phyloP scores from a whole-genome alignment of 2,797 vertebrate genomes.

The Protonibea diacanthus region DNA sequence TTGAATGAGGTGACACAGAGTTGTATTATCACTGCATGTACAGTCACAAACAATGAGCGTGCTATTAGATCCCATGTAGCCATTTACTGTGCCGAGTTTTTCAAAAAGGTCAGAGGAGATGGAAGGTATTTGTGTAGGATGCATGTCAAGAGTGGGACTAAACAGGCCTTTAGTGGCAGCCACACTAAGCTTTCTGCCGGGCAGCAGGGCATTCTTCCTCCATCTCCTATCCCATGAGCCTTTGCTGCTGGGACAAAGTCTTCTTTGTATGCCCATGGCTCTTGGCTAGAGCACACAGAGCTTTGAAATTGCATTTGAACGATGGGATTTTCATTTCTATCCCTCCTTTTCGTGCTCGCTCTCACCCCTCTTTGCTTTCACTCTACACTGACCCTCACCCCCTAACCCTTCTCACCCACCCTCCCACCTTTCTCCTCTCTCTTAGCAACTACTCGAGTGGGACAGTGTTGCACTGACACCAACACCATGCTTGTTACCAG shows the following conservation, averaged over 20 bases:
- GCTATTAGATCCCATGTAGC: constrained; percentile 48
- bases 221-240: constrained; percentile 89
- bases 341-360: constrained; percentile 78
- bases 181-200: constrained; percentile 78
- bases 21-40: constrained; percentile 25
- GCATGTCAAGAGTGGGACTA: constrained; percentile 78
- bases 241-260: constrained; percentile 89
- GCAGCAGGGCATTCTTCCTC: constrained; percentile 82
- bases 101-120: constrained; percentile 59
- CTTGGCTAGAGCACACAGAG: constrained; percentile 87
- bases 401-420: constrained; percentile 36
- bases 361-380: constrained; percentile 80
- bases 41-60: constrained; percentile 32
- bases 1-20: constrained; percentile 12
- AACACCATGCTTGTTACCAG: constrained; percentile 57
- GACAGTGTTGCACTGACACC: constrained; percentile 60
- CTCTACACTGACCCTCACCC: constrained; percentile 46
- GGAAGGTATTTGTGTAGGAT: constrained; percentile 78
- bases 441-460: constrained; percentile 78
- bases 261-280: constrained; percentile 88
- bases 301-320: constrained; percentile 86
- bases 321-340: constrained; percentile 88
- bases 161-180: constrained; percentile 79
- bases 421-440: constrained; percentile 60
- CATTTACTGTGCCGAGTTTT: constrained; percentile 36